Percentiles rank a stretch among this genome's conserved stretches.
These are phyloP conservation scores for Meganola albula DNA, from an alignment of 2,888 invertebrate genomes.

Conservation along the genomic window DNA sequence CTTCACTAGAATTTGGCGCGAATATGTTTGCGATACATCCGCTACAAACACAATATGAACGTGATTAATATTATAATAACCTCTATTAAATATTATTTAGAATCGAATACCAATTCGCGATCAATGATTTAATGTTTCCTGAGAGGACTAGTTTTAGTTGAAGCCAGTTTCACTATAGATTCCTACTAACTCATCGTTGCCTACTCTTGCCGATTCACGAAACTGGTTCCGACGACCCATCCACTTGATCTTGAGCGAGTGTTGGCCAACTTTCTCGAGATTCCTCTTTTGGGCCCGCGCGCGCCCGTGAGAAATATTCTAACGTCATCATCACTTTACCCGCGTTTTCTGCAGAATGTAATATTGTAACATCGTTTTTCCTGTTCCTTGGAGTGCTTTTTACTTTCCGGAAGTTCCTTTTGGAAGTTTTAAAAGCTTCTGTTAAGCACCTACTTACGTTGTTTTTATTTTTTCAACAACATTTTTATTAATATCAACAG, in stretches of 20 bases:
- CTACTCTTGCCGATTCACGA: conserved; percentile 65
- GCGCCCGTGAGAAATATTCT: conserved; percentile 47
- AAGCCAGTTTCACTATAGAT: conserved; percentile 31
- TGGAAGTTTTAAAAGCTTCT: too few relatives aligned
- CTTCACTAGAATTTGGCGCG: too few relatives aligned
- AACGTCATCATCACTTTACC: too few relatives aligned
- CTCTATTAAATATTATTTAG: too few relatives aligned
- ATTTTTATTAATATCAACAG: too few relatives aligned
- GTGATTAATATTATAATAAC: neutral
- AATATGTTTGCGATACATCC: too few relatives aligned
- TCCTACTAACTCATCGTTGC: conserved; percentile 36
- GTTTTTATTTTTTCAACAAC: too few relatives aligned
- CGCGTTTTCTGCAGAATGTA: too few relatives aligned
- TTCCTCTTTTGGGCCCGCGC: conserved; percentile 55
- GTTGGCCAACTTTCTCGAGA: conserved; percentile 75
- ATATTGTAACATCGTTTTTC: conserved; percentile 19
- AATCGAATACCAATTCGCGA: conserved; percentile 27
- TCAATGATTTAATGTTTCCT: conserved; percentile 32
- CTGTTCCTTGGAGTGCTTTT: too few relatives aligned
- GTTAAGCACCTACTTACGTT: too few relatives aligned
- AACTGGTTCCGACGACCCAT: conserved; percentile 57
- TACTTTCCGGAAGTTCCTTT: too few relatives aligned
- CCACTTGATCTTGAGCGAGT: conserved; percentile 61
- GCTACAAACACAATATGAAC: too few relatives aligned
- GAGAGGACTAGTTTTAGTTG: conserved; percentile 23